Percentiles rank a stretch among this genome's conserved stretches.
phyloP scores from a whole-genome alignment of 1,140 invertebrate genomes.

The Lamellibrachia luymesi region DNA sequence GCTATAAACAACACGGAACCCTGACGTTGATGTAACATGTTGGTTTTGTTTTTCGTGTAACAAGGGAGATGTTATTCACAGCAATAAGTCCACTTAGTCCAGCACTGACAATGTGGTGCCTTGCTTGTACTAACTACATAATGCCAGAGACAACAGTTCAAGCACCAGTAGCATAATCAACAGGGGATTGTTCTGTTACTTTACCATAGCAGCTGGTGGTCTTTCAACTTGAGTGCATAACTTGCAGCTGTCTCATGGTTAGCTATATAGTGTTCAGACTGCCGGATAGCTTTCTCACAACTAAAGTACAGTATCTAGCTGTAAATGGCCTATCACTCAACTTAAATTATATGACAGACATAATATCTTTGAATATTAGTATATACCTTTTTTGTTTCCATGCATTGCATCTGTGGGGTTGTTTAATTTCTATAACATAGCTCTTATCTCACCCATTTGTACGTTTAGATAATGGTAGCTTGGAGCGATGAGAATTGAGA shows the following conservation, averaged over 20 bases:
- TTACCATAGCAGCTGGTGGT: neutral
- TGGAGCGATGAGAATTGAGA: neutral
- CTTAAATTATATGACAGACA: neutral
- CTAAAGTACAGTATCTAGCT: neutral
- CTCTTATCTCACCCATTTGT: neutral
- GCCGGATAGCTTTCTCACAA: neutral
- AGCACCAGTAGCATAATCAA: neutral
- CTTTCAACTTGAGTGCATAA: neutral
- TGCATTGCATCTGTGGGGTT: neutral
- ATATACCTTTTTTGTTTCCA: neutral
- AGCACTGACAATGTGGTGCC: neutral
- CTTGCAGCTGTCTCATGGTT: neutral
- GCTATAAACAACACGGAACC: neutral
- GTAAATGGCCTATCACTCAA: neutral
- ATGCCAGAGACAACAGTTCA: neutral
- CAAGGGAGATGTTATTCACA: neutral
- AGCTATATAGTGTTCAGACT: neutral
- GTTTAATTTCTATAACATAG: neutral
- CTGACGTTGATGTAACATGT: neutral
- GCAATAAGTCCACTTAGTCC: neutral
- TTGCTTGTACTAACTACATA: neutral
- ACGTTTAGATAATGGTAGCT: neutral
- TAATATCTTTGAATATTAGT: neutral
- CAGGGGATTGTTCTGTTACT: neutral
- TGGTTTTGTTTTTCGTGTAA: neutral